A percentile compares a stretch with the other conserved stretches of the same genome.
Evolutionary conservation across 2,888 invertebrate species (phyloP).

Genomic region (Aphrophora alni): DNA sequence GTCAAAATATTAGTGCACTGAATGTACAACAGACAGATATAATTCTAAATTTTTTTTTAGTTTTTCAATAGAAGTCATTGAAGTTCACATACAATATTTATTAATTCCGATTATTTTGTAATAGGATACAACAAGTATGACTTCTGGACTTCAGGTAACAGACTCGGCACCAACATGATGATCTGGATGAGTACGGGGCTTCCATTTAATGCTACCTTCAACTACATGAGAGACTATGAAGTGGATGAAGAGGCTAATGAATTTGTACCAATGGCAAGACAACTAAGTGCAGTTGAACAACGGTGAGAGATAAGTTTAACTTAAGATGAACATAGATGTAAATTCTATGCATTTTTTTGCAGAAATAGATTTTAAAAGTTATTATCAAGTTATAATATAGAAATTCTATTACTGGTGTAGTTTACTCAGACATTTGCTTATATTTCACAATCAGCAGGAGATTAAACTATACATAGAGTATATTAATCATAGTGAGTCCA

Average conservation of each 20-base stretch:
- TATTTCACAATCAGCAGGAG: no score
- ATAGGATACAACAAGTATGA: slow-evolving; percentile 78
- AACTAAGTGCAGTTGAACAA: slow-evolving; percentile 48
- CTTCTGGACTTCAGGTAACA: slow-evolving; percentile 90
- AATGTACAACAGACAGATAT: no score
- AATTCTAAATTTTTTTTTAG: no score
- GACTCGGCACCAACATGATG: slow-evolving; percentile 85
- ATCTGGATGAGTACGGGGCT: slow-evolving; percentile 90
- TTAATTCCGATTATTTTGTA: slow-evolving; percentile 43
- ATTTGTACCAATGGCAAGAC: slow-evolving; percentile 46
- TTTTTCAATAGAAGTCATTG: no score
- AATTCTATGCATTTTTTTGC: neutral
- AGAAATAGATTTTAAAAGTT: neutral
- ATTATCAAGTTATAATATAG: no score
- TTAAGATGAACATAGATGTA: no score
- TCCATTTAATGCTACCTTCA: slow-evolving; percentile 88
- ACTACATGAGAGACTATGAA: slow-evolving; percentile 68
- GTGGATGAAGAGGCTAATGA: slow-evolving; percentile 43
- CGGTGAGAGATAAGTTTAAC: slow-evolving; percentile 42
- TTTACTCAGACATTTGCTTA: no score
- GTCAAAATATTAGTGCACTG: no score
- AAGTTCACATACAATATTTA: no score
- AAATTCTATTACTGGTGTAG: no score
- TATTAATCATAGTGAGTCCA: no score
- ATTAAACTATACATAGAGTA: no score